Evolutionary conservation across 2,888 invertebrate genomes (phyloP).

Genomic region (Microctonus hyperodae): DNA sequence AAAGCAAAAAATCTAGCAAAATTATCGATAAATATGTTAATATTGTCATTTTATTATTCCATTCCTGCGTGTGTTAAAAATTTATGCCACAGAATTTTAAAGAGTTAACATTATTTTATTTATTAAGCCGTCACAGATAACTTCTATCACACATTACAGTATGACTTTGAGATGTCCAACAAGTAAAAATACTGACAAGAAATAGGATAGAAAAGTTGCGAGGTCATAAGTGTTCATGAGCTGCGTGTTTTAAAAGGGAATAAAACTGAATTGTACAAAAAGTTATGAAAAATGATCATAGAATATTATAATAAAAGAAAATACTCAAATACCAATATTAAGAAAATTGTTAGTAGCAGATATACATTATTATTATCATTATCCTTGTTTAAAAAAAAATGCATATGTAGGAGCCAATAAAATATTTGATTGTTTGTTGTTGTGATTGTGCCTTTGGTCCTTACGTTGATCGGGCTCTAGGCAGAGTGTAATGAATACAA

Average conservation of each 20-base stretch:
- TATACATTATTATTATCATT: background rate
- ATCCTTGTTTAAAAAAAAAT: conserved; percentile 42
- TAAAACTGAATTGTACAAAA: conserved; percentile 49
- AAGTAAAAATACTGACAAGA: conserved; percentile 33
- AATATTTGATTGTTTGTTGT: conserved; percentile 47
- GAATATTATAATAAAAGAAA: conserved; percentile 31
- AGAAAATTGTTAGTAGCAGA: conserved; percentile 43
- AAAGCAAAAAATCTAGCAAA: background rate
- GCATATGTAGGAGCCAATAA: conserved; percentile 53
- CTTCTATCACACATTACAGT: conserved; percentile 52
- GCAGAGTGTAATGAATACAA: conserved; percentile 61
- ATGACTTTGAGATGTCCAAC: conserved; percentile 35
- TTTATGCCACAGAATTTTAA: conserved; percentile 12
- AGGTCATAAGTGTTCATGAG: conserved; percentile 32
- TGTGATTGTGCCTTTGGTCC: conserved; percentile 63
- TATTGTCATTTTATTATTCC: background rate
- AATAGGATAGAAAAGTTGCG: conserved; percentile 32
- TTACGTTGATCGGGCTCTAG: conserved; percentile 61
- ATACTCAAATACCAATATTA: conserved; percentile 48
- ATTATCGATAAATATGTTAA: background rate
- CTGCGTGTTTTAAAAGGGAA: conserved; percentile 35
- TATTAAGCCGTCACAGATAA: conserved; percentile 54
- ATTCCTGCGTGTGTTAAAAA: background rate
- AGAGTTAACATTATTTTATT: conserved; percentile 53
- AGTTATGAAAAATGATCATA: conserved; percentile 47